A percentile compares a stretch with the other conserved stretches of the same genome.
phyloP scores from a whole-genome alignment of 2,113 vertebrate species.

The Podiceps cristatus region DNA sequence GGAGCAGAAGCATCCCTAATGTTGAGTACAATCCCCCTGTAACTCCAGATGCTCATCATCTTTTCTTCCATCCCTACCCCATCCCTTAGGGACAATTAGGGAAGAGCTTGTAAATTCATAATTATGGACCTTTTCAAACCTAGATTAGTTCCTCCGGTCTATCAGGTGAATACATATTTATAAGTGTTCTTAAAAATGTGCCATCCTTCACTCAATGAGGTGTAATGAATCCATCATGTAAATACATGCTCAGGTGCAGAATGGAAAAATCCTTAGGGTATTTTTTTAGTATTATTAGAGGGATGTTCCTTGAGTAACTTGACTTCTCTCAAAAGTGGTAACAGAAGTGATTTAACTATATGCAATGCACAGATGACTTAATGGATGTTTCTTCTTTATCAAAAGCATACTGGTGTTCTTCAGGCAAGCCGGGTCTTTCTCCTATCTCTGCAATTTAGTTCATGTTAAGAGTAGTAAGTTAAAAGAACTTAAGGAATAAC shows the following conservation, averaged over 20 bases:
- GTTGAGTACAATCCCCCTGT: background rate
- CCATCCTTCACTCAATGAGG: background rate
- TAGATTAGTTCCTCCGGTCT: background rate
- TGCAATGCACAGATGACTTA: background rate
- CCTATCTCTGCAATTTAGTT: background rate
- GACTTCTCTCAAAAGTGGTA: background rate
- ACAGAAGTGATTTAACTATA: background rate
- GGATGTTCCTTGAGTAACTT: background rate
- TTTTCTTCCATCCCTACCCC: background rate
- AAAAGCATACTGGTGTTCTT: background rate
- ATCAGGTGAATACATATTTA: conserved; percentile 32
- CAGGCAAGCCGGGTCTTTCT: background rate
- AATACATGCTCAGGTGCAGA: conserved; percentile 16
- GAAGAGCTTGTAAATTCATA: conserved; percentile 35
- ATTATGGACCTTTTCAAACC: conserved; percentile 24
- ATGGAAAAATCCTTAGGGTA: background rate
- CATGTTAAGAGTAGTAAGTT: background rate
- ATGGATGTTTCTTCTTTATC: background rate
- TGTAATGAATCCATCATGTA: conserved; percentile 45
- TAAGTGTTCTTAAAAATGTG: background rate
- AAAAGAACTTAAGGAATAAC: background rate
- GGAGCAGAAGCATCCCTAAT: background rate
- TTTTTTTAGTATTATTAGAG: background rate
- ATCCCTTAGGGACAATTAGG: background rate
- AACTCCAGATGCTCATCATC: background rate